Evolutionary conservation across 2,113 vertebrate genomes (phyloP).

Genomic region (Myotis yumanensis): DNA sequence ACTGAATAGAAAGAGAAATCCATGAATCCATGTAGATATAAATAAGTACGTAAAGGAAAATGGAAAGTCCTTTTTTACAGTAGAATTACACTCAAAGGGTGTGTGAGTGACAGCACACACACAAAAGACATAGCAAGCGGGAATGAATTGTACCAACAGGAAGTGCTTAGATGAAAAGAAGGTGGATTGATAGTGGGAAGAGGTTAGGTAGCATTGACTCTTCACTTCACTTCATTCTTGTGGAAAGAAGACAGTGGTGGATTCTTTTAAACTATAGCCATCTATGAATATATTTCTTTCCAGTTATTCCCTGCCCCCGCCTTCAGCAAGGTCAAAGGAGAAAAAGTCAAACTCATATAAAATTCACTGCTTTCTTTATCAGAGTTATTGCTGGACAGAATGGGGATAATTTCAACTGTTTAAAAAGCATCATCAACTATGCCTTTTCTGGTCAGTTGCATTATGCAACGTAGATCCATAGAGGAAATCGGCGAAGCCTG

Average conservation of each 20-base stretch:
- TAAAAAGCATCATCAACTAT: not conserved
- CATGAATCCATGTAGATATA: not conserved
- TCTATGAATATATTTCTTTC: not conserved
- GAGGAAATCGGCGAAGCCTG: not conserved
- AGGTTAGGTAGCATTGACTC: not conserved
- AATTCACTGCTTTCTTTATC: not conserved
- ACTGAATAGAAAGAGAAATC: not conserved
- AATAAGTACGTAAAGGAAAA: not conserved
- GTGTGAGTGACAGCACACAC: not conserved
- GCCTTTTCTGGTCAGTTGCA: not conserved
- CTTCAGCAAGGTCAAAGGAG: not conserved
- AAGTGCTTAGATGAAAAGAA: not conserved
- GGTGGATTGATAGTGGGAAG: not conserved
- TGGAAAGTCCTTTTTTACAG: not conserved
- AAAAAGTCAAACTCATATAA: not conserved
- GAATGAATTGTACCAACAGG: not conserved
- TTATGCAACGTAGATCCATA: not conserved
- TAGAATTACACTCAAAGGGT: constrained; percentile 21
- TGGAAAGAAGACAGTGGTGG: not conserved
- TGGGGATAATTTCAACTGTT: not conserved
- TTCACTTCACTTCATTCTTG: not conserved
- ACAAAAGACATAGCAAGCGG: not conserved
- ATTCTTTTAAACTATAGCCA: not conserved
- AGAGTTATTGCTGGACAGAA: not conserved
- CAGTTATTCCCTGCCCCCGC: not conserved